Base-by-base conservation (phyloP, 2,113 vertebrate species). In the Prionailurus viverrinus region DNA sequence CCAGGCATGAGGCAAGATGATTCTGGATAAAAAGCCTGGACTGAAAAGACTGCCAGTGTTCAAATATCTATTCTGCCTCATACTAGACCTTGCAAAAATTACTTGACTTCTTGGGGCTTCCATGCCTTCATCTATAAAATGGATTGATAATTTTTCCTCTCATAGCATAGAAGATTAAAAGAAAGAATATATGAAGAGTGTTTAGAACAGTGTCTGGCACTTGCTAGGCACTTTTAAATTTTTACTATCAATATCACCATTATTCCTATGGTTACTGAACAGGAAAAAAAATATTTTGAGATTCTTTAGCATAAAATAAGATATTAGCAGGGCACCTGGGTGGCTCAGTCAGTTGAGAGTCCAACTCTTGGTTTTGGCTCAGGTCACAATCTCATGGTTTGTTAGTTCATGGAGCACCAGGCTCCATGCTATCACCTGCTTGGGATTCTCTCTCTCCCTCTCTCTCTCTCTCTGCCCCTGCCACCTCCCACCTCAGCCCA, bases 281-380 rank as follows among this genome's bases (percentile, higher is more conserved):
- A 95, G 63, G 73, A 74, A 89, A 93, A 93, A 94, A 91, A 81
- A 65, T 65, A 84, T 19, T 87, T 92, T 53, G 68, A 91, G 66
- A 94, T 79, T 93, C 33, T 85, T 53, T 65, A 87, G 7, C 82
- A 92, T 71, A 87, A 96, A 96, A 84, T 27, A 88, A 90, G 39
- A 14, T 86, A 85, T 36, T 68, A 65, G 31, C 58, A 61, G 21
- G 58, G 21, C 58, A 61, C 58, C 19, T 23, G 58, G 58, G 58
- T 25, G 58, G 58, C 58, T 61, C 21, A 23, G 21, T 61, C 21
- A 61, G 58, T 23, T 61, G 21, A 61, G 58, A 61, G 21, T 61
- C 58, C 58, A 61, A 23, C 58, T 61, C 21, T 61, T 61, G 8
- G 58, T 61, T 61, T 58, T 61, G 58, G 58, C 58, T 61, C 58